Base-by-base conservation (phyloP, 2,888 invertebrate genomes). In the Macrosoma leucophasiata region DNA sequence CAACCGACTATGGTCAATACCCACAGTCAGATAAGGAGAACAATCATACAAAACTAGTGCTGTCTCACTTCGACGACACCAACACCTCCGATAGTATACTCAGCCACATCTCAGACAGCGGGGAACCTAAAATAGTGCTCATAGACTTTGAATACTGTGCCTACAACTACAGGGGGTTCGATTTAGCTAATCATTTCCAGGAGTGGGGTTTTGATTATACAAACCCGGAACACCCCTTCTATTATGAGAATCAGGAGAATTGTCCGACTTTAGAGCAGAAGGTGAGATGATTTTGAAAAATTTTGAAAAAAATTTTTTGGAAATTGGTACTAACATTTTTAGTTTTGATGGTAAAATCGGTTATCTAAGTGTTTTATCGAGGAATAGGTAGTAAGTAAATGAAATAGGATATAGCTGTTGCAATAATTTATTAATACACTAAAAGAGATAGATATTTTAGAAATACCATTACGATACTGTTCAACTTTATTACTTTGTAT, bases 131-230 rank as follows among this genome's bases (percentile, higher is more conserved):
- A 44, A 72, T 95, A 17, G 91, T 93, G 9, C 85, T 95, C 14
- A 95, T 95, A 58, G 97, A 97, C 68, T 97, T 95, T 65, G 97
- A 97, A 74, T 97, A 97, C 64, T 96, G 96, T 70, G 94, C 96
- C 0, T 97, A 97, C 75, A 97, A 97, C 65, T 59, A 79, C 64
- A 86, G 97, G 29, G 96, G 92, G 0, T 97, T 96, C 71, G 97
- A 97, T 71, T 82, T 97, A 29, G 97, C 97, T 2, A 97, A 97
- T 73, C 97, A 97, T 61, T 96, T 97, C 67, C 87, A 94, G 43
- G 97, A 97, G 68, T 95, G 96, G 95, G 89, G 89, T 1, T 94
- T 94, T 62, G 95, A 97, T 62, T 97, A 97, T 69, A 94, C 91
- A 1, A 89, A 89, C 36, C 86, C 90, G 0, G 86, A 90, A 17